Base-by-base conservation (phyloP, 2,888 invertebrate species). In the Parnassius mnemosyne region DNA sequence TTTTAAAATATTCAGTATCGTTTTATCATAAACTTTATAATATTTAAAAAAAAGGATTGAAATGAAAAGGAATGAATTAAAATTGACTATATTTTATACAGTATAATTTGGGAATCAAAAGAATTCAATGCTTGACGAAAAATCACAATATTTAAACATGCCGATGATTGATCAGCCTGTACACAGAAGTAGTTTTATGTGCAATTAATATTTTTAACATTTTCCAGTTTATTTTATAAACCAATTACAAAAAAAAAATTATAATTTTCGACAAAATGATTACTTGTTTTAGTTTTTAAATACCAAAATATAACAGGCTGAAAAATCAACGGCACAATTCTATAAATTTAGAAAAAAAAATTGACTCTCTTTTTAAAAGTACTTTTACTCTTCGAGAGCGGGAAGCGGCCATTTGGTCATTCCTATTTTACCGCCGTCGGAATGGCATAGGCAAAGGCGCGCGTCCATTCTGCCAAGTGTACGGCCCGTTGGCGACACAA, bases 341-440 rank as follows among this genome's bases (percentile, higher is more conserved):
- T 76, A 76, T 62, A 69, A 70, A 64, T 63, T 67, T 70, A 66
- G 63, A 67, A 42, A 47, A 63, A 64, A 71, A 71, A 70, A 67
- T 67, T 69, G 66, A 72, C 73, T 76, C 75, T 77, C 74, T 71
- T 72, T 70, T 70, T 69, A 65, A 53, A 73, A 71, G 74, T 77
- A 78, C 76, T 74, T 77, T 75, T 69, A 67, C 68, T 71, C 69
- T 68, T 66, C 64, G 65, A 59, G 67, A 66, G 60, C 66, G 67
- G 65, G 68, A 69, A 68, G 71, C 71, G 74, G 64, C 67, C 66
- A 65, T 70, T 69, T 65, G 68, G 67, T 67, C 54, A 63, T 59
- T 55, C 51, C 53, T 63, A 63, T 57, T 66, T 67, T 68, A 71
- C 71, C 69, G 69, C 63, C 66, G 55, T 54, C 60, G 43, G 52